phyloP scores from a whole-genome alignment of 2,888 invertebrate species.

The Caenorhabditis sp. region DNA sequence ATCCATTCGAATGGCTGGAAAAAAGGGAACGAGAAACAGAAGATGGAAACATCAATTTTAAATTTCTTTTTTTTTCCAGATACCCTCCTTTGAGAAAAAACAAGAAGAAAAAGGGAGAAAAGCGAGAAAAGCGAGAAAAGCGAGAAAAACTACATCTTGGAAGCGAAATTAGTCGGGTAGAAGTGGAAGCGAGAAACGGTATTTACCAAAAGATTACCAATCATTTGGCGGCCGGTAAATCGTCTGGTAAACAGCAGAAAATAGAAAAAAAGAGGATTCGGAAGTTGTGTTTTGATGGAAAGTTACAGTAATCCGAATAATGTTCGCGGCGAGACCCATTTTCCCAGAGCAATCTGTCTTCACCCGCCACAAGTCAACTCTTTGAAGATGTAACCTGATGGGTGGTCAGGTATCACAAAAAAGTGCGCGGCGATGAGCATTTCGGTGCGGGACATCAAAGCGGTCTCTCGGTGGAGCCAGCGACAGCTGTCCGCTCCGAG shows the following conservation, averaged over 20 bases:
- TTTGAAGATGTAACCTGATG: slow-evolving; percentile 48
- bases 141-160: no score
- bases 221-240: slow-evolving; percentile 34
- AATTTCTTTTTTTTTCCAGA: slow-evolving; percentile 6
- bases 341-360: slow-evolving; percentile 29
- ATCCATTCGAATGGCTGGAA: slow-evolving; percentile 38
- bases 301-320: no score
- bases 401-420: slow-evolving; percentile 44
- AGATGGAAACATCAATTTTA: slow-evolving; percentile 58
- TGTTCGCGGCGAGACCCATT: background rate
- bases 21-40: slow-evolving; percentile 39
- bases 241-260: background rate
- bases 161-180: background rate
- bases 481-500: slow-evolving; percentile 30
- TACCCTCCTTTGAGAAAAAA: background rate
- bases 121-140: no score
- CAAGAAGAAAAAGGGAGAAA: background rate
- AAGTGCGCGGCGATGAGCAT: no score
- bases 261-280: background rate
- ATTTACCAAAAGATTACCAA: slow-evolving; percentile 38
- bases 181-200: slow-evolving; percentile 17
- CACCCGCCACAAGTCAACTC: slow-evolving; percentile 25
- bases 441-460: slow-evolving; percentile 48
- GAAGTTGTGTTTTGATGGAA: no score
- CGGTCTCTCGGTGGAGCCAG: slow-evolving; percentile 18